Evolutionary conservation across 2,888 invertebrate genomes (phyloP), one percentile per base, ranked within the genome.

Genomic region (Mylabris sibirica): DNA sequence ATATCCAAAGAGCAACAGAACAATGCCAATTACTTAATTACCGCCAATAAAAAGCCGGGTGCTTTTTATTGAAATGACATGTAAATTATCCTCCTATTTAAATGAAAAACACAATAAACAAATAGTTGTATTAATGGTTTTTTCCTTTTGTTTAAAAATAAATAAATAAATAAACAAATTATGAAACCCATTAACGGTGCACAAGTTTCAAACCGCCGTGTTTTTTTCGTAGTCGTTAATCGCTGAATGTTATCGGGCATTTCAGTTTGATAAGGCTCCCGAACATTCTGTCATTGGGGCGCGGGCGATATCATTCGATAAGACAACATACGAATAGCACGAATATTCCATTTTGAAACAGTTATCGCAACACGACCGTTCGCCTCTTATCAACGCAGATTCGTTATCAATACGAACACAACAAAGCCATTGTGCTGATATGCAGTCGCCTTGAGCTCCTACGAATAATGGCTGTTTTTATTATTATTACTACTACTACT

Each of bases 281-380:
- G 68, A 78, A 77, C 79, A 74, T 75, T 78, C 80, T 80, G 82
- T 80, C 81, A 81, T 81, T 82, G 80, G 78, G 78, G 77, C 78
- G 76, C 78, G 76, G 57, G 76, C 78, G 81, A 81, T 81, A 81
- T 80, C 80, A 69, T 74, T 68, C 77, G 83, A 82, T 82, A 82
- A 81, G 79, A 74, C 76, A 77, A 78, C 77, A 79, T 78, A 81
- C 81, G 82, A 83, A 84, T 82, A 83, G 83, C 84, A 84, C 84
- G 84, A 84, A 84, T 83, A 83, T 84, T 84, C 84, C 84, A 84
- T 84, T 84, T 84, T 83, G 83, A 82, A 84, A 81, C 78, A 79
- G 81, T 82, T 83, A 84, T 84, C 84, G 82, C 80, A 74, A 81
- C 81, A 81, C 79, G 81, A 80, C 81, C 81, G 79, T 78, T 80